Percentiles rank a stretch among this genome's conserved stretches.
These are phyloP conservation scores for Hydrochoerus hydrochaeris DNA, from an alignment of 2,113 vertebrate species.

Conservation along the genomic window DNA sequence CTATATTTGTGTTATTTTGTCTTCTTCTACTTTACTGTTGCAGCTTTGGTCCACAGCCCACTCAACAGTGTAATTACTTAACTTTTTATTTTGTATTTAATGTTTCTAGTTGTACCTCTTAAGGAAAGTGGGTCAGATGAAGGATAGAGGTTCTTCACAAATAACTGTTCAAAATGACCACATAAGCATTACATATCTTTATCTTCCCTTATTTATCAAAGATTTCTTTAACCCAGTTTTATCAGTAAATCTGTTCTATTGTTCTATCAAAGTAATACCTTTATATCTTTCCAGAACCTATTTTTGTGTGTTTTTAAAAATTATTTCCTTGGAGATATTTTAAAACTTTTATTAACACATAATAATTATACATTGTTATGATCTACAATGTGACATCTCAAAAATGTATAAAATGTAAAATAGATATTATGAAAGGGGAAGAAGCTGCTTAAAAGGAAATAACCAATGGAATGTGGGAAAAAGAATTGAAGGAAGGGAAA, in stretches of 20 bases:
- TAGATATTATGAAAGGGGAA: too few species aligned
- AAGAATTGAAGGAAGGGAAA: too few species aligned
- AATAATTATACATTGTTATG: background rate
- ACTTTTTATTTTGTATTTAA: background rate
- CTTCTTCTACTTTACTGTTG: background rate
- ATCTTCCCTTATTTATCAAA: background rate
- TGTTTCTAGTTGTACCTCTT: background rate
- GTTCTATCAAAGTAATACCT: background rate
- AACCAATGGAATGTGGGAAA: too few species aligned
- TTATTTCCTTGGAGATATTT: background rate
- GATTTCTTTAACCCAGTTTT: background rate
- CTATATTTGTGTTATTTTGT: background rate
- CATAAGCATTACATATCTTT: background rate
- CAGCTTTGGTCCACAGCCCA: background rate
- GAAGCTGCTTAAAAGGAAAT: too few species aligned
- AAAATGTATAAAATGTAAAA: background rate
- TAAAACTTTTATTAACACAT: background rate
- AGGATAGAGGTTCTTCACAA: background rate
- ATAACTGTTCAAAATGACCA: background rate
- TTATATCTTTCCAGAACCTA: background rate
- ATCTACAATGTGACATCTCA: background rate
- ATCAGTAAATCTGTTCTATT: background rate
- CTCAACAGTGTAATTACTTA: background rate
- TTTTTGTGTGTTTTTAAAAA: background rate
- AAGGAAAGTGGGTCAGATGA: background rate